Percentiles rank a stretch among this genome's conserved stretches.
Conservation (phyloP, 2,113 vertebrate genomes). For the Hydrochoerus hydrochaeris region DNA sequence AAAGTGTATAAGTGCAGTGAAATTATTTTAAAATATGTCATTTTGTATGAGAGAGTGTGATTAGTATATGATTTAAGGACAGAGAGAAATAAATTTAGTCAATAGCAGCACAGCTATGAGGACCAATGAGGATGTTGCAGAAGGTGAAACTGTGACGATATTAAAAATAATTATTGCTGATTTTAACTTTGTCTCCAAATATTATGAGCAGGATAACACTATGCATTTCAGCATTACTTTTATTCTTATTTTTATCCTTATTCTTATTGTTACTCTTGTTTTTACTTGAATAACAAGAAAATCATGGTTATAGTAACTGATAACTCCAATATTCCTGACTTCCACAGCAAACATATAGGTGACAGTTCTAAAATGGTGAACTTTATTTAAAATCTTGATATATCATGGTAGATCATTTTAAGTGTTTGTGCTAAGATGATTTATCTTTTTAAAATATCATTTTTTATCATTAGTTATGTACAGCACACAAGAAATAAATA, state of each 20-base stretch:
- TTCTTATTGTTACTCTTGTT: neutral
- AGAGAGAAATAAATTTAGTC: slow-evolving; percentile 13
- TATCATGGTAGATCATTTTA: neutral
- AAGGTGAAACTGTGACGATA: neutral
- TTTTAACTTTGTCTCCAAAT: neutral
- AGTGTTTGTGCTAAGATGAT: neutral
- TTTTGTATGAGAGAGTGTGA: slow-evolving; percentile 61
- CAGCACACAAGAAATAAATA: neutral
- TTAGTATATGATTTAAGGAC: slow-evolving; percentile 74
- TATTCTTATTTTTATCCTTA: neutral
- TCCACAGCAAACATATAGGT: neutral
- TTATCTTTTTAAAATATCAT: neutral
- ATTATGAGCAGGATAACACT: neutral
- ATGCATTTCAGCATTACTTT: rapidly evolving
- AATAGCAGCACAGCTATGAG: neutral
- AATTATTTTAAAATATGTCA: slow-evolving; percentile 69
- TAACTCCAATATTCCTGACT: neutral
- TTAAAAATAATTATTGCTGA: neutral
- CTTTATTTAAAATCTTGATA: neutral
- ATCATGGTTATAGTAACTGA: neutral
- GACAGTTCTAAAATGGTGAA: neutral
- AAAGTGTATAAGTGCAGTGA: slow-evolving; percentile 48
- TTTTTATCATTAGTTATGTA: neutral
- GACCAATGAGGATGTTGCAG: neutral
- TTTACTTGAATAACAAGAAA: neutral